These are phyloP conservation scores for Hyperoplus lanceolatus DNA, from an alignment of 2,797 vertebrate species.

Conservation along the genomic window DNA sequence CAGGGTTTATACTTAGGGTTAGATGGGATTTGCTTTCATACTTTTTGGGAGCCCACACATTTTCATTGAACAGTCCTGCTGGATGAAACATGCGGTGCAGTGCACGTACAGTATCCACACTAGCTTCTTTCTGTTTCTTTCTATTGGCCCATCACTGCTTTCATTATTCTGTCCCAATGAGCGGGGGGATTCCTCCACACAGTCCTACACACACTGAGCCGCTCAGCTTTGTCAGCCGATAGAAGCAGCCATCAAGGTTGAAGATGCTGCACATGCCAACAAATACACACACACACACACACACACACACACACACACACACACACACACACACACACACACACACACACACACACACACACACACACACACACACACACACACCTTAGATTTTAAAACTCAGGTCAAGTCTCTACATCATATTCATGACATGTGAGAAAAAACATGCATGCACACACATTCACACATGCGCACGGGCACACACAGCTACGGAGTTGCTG, in stretches of 20 bases:
- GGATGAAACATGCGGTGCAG: constrained; percentile 2
- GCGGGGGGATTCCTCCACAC: constrained; percentile 60
- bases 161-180: constrained; percentile 29
- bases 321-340: constrained; percentile 34
- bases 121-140: constrained; percentile 2
- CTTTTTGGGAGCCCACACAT: constrained; percentile 1
- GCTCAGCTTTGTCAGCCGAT: constrained; percentile 64
- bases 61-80: background rate
- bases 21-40: constrained; percentile 1
- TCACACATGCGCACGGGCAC: background rate
- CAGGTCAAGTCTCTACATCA: constrained; percentile 8
- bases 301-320: constrained; percentile 10
- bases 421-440: constrained; percentile 26
- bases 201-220: constrained; percentile 66
- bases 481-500: constrained; percentile 51
- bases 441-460: constrained; percentile 1
- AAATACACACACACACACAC: constrained; percentile 15
- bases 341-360: constrained; percentile 13
- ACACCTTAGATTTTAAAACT: background rate
- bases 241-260: constrained; percentile 61
- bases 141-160: constrained; percentile 12
- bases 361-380: constrained; percentile 8
- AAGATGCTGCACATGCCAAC: constrained; percentile 47
- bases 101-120: background rate
- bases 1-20: background rate